Base-by-base conservation (phyloP, 2,113 vertebrate species). In the Mastomys coucha region DNA sequence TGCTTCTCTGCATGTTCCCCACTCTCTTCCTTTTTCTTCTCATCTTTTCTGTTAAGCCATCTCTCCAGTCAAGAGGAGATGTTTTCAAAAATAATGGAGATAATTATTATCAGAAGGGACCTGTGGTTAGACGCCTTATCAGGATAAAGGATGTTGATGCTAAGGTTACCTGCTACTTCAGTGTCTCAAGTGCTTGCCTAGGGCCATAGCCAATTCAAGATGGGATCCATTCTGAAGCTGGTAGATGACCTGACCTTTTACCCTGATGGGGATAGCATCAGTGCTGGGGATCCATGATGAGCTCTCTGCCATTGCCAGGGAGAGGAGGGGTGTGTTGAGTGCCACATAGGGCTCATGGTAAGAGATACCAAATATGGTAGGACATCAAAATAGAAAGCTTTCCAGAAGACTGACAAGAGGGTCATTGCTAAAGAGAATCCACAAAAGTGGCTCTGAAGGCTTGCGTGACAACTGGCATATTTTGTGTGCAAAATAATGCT, bases 31-130 rank as follows among this genome's bases (percentile, higher is more conserved):
- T 56, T 56, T 65, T 42, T 26, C 39, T 10, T 82, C 26, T 33
- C 39, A n/a, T 63, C 1, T 80, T 69, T 4, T 78, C 20, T 82
- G 56, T 36, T 60, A 58, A 82, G 80, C 53, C 56, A 82, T 28
- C 80, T 84, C 36, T 84, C 36, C 31, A 60, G 56, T 24, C 56
- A 58, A 84, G 56, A 60, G 24, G 42, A 24, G 80, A 42, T 60
- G 19, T 92, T 87, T 96, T 96, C 65, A 73, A 80, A 96, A 96
- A 80, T 87, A 89, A 73, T 56, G 42, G 31, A 77, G 89, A 53
- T 82, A 91, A 91, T 97, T 84, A 89, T 96, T 87, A 78, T 95
- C 84, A 78, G 67, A 26, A 16, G 84, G 88, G 42, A 89, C 73
- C 90, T 89, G 58, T 69, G 82, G 94, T 80, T 94, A 60, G 24